Evolutionary conservation across 1,140 invertebrate genomes (phyloP).

Genomic region (Phocides pigmalion): DNA sequence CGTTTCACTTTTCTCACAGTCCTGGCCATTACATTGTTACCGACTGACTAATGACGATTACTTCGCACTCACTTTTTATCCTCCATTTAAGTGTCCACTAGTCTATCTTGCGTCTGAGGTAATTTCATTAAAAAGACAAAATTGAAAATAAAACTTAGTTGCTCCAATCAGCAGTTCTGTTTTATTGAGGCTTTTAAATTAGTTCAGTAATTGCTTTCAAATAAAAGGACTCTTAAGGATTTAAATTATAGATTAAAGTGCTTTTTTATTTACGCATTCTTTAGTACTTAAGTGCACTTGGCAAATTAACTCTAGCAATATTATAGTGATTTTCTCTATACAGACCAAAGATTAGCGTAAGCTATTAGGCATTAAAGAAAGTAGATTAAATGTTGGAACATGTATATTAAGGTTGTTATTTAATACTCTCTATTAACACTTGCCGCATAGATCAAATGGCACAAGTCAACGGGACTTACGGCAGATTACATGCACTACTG

Average conservation of each 20-base stretch:
- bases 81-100: conserved; percentile 30
- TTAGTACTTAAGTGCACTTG: neutral
- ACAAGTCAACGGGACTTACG: too few species aligned
- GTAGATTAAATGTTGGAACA: too few species aligned
- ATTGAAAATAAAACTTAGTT: conserved; percentile 22
- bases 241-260: conserved; percentile 8
- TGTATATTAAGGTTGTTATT: too few species aligned
- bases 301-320: conserved; percentile 2
- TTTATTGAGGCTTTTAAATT: conserved; percentile 59
- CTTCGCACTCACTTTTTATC: conserved; percentile 37
- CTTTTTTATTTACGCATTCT: conserved; percentile 6
- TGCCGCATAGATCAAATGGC: too few species aligned
- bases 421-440: too few species aligned
- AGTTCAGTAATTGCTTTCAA: conserved; percentile 32
- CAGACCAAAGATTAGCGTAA: too few species aligned
- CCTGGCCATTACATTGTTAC: conserved; percentile 80
- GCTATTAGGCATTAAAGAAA: too few species aligned
- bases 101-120: conserved; percentile 30
- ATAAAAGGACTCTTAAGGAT: conserved; percentile 20
- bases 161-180: conserved; percentile 35
- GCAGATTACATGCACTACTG: too few species aligned
- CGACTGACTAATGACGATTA: conserved; percentile 46
- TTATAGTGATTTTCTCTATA: too few species aligned
- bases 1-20: conserved; percentile 80
- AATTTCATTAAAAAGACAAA: conserved; percentile 33